Conservation (phyloP, 2,888 invertebrate genomes). For the Mesorhabditis sp. region DNA sequence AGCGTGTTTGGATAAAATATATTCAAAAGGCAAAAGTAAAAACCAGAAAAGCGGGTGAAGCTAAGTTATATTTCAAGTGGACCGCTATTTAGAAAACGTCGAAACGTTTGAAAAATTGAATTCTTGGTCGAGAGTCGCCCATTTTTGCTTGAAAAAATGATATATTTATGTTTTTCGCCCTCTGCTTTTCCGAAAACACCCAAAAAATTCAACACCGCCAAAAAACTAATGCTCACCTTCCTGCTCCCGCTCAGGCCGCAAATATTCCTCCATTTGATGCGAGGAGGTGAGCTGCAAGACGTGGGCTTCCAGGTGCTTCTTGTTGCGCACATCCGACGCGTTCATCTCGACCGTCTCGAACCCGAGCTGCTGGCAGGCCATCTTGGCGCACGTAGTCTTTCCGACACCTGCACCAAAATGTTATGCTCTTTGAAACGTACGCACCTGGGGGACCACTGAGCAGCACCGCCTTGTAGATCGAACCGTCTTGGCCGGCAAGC, state of each 20-base stretch:
- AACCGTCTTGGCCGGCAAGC: constrained; percentile 69
- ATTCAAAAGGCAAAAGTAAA: background rate
- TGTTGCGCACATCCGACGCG: constrained; percentile 84
- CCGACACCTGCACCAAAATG: constrained; percentile 80
- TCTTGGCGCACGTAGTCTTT: constrained; percentile 70
- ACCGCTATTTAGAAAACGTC: too few relatives aligned
- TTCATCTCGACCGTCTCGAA: constrained; percentile 90
- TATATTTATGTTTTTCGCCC: too few relatives aligned
- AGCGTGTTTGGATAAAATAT: background rate
- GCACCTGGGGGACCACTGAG: constrained; percentile 79
- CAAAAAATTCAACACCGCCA: background rate
- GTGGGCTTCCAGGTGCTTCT: constrained; percentile 50
- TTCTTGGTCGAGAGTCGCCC: too few relatives aligned
- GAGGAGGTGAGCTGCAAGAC: constrained; percentile 38
- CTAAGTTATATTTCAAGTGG: too few relatives aligned
- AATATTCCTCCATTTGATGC: constrained; percentile 50
- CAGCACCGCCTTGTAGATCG: constrained; percentile 82
- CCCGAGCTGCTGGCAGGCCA: constrained; percentile 81
- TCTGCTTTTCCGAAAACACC: background rate
- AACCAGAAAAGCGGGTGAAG: too few relatives aligned
- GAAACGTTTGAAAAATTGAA: too few relatives aligned
- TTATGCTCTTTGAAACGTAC: background rate
- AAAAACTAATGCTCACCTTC: background rate
- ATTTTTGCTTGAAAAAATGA: constrained; percentile 8
- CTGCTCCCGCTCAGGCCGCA: constrained; percentile 19